Base-by-base conservation (phyloP, 2,888 invertebrate species). In the Pollenia labialis region DNA sequence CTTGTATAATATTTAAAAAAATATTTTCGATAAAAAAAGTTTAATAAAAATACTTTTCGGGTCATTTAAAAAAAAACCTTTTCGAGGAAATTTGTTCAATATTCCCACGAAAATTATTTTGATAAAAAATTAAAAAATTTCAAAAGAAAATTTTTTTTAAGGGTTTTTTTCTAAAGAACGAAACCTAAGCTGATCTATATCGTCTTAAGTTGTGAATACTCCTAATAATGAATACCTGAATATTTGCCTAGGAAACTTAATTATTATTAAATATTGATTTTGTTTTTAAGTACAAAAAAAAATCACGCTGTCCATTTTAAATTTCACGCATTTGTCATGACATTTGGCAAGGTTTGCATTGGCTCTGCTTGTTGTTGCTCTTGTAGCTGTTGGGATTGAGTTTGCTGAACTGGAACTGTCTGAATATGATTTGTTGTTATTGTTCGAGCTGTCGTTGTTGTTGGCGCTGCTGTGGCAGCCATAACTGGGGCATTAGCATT, bases 321-420 rank as follows among this genome's bases (percentile, higher is more conserved):
- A 68, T 81, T 84, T 87, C 81, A 87, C 87, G 74, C 72, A 84
- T 12, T 81, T 46, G 66, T 81, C 66, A 75, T 76, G 83, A 76
- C 81, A 84, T 58, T 81, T 48, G 74, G 42, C 75, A 83, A 81
- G 81, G 84, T 75, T 81, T 56, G 81, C 71, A 72, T n/a, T 58
- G 54, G 48, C 54, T 66, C 18, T 1, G 32, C 32, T 50, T 50
- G 52, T n/a, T 60, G 40, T 46, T 50, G 62, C 16, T 66, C 64
- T 18, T 76, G 46, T 60, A n/a, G 62, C 54, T 69, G 60, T 42
- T 62, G 52, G 40, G 62, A 40, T 54, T 80, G 62, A 46, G 58
- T 48, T 16, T 40, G 46, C 42, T 52, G 66, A 54, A 76, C 32
- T 80, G 23, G 52, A 48, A 44, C 69, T 58, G 52, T 23, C 50